Evolutionary conservation across 2,113 vertebrate genomes (phyloP), one percentile per base, ranked within the genome.

Genomic region (Oreocharis arfaki): DNA sequence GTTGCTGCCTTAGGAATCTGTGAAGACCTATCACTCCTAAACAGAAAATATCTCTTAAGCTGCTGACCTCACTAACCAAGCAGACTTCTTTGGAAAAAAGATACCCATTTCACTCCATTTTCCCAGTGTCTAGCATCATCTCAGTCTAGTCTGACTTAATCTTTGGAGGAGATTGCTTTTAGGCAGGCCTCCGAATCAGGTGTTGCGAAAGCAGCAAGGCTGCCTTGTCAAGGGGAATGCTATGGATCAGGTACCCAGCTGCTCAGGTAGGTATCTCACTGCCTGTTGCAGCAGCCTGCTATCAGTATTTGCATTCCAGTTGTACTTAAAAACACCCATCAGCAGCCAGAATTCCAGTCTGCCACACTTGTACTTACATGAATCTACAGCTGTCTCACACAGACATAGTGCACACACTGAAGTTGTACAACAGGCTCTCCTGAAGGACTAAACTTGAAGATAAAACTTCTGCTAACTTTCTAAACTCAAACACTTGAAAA

Each of bases 321-420:
- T 53, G 50, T 49, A 79, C 32, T 32, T 69, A 69, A 82, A 78
- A 47, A 7, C 27, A 33, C 15, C 21, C 13, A 26, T 24, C 79
- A 77, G 47, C 27, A 74, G 52, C 13, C 50, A 76, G 33, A 79
- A 64, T 65, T 60, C 37, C 15, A 23, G 55, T 49, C 53, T 68
- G 70, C 19, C 56, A 79, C 57, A 55, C 16, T 13, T 61, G 27
- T 16, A 35, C 44, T 70, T 35, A 13, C 1, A n/a, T 6, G 15
- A 41, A 15, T 8, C n/a, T 50, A 37, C 47, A 74, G 28, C 57
- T 44, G 15, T 10, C 63, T 65, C 32, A 11, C 4, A 30, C 12
- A 53, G 18, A 50, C 28, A 11, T 0, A 61, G 42, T 1, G 1
- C 10, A 14, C 30, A 22, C 37, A 9, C 16, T 39, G 1, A n/a